Evolutionary conservation across 2,797 vertebrate species (phyloP), one percentile per base, ranked within the genome.

Genomic region (Arrhamphus sclerolepis): DNA sequence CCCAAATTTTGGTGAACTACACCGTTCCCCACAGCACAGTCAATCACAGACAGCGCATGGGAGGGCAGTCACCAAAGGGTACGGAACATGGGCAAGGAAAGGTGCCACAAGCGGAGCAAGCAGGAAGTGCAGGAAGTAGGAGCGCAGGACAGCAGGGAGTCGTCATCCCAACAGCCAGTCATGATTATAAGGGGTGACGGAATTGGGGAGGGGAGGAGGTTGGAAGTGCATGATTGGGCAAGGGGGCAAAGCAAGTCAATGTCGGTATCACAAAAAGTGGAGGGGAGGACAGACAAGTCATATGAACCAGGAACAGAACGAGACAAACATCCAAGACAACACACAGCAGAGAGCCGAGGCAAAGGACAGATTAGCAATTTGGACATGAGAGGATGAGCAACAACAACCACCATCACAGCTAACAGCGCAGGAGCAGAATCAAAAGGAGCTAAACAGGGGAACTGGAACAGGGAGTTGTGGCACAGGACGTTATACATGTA

Each of bases 1-100:
- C 94, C 96, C 95, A 98, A 95, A 98, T 95, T 96, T 96, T 95
- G 95, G 95, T 98, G 96, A 99, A 95, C 95, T 97, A 93, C 93
- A 94, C 93, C 94, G 28, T 94, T 87, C 86, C 82, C 94, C 95
- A 92, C 91, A 94, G 94, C 93, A 96, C 92, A 96, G 96, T 94
- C 95, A 95, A 94, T 93, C 93, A 92, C 89, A 92, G 90, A 94
- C 93, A 96, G 87, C 94, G 94, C 94, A 91, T 34, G 84, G 92
- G 68, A 94, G 94, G 82, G 95, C 92, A 87, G 94, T 91, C 95
- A 94, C 94, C 95, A 93, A 94, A 93, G 87, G 94, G 93, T 92
- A 93, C 92, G 94, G 94, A 93, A 92, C 92, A 95, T 59, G 93
- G 89, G 92, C 93, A 91, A 75, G 85, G 83, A 70, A 74, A 77